Base-by-base conservation (phyloP, 2,888 invertebrate genomes). In the Poecilus cupreus region DNA sequence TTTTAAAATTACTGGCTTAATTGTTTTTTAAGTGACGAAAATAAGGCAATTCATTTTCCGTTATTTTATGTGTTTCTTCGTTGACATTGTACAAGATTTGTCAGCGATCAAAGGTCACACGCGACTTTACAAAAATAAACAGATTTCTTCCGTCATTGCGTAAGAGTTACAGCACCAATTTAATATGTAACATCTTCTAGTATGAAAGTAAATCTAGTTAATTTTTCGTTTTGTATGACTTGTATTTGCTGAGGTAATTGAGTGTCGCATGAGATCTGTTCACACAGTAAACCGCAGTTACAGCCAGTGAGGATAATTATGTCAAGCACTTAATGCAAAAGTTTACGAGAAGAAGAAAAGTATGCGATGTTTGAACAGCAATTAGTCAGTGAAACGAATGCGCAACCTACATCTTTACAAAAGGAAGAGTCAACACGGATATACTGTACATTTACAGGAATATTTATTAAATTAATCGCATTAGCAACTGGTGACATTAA, bases 1-100 rank as follows among this genome's bases (percentile, higher is more conserved):
- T 72, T 72, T 13, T 22, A 20, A 72, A 37, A 64, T 64, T 64
- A 37, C 26, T 10, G 8, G 20, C 68, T 37, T 68, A 68, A 68
- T 68, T 68, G 68, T 68, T 68, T 68, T 68, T 68, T 68, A 68
- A 68, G 68, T 68, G 46, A 46, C n/a, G 22, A 72, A 22, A 72
- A 72, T 72, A 43, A 72, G 24, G 16, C 72, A 46, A 46, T 72
- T 46, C 16, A 72, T 72, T 46, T 72, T 68, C 24, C 54, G 8
- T 18, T 18, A 13, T 18, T n/a, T 49, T 13, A 49, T 13, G 16
- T 49, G 1, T n/a, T 13, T 49, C 18, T n/a, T 13, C 18, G 49
- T 13, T 49, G 32, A 32, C 18, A 49, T 49, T 49, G 49, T 8
- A 20, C 11, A 20, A 54, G 20, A 54, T 32, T 32, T 32, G 1